Evolutionary conservation across 2,888 invertebrate species (phyloP), one percentile per base, ranked within the genome.

Genomic region (Conomelus anceps): DNA sequence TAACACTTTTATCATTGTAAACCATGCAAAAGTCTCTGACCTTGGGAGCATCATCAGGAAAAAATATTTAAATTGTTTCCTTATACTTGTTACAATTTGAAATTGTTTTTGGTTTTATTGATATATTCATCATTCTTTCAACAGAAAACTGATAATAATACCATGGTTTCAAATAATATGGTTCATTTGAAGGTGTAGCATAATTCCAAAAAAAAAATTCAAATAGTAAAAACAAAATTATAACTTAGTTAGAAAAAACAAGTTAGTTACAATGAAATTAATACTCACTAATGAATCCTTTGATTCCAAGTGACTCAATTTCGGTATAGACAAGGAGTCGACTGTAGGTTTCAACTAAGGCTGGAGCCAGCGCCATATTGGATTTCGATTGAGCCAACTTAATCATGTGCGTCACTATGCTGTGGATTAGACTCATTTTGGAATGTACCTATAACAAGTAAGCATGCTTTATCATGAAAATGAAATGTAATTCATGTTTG

Each of bases 241-340:
- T n/a, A n/a, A n/a, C n/a, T n/a, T n/a, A n/a, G n/a, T n/a, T n/a
- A n/a, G 87, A 22, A 89, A 26, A 89, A 87, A 22, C 29, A 23
- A 88, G 88, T 29, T 22, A 17, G 0, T 22, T 63, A 22, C 85
- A 17, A 13, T n/a, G 22, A 22, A 23, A 17, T n/a, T 23, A 1
- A 17, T 29, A 94, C 95, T 95, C 93, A 96, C 98, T 97, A 91
- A 99, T 97, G 93, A 99, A 99, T 89, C 98, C 98, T 94, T 99
- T 99, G 90, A 99, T 98, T 29, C 99, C 99, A 88, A 99, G 94
- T 22, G 98, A 98, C 93, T 99, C 99, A 89, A 99, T 99, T 94
- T 99, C 99, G 11, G 98, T 98, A 92, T 99, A 99, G 0, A 99
- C 98, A 88, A 99, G 94, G 22, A 99, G 94, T 88, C 99, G 95